Conservation (phyloP, 2,888 invertebrate species). For the Geotrupes spiniger region DNA sequence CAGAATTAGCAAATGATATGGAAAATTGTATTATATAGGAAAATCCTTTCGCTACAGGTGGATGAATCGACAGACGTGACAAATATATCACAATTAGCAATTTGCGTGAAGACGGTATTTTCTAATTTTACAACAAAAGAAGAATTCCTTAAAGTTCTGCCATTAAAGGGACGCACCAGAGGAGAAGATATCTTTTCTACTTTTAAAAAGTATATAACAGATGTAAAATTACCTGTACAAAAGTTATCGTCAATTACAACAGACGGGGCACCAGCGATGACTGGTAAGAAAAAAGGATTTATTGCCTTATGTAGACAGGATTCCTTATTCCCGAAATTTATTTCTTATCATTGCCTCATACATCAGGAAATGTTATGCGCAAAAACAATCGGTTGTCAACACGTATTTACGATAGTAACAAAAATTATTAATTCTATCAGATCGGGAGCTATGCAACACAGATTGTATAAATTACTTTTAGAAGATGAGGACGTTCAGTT, state of each 20-base stretch:
- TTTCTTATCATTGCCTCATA: slow-evolving; percentile 24
- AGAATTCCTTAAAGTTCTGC: slow-evolving; percentile 25
- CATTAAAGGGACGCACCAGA: slow-evolving; percentile 22
- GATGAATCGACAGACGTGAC: slow-evolving; percentile 25
- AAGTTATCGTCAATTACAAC: slow-evolving; percentile 29
- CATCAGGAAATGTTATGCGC: slow-evolving; percentile 25
- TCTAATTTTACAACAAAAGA: slow-evolving; percentile 25
- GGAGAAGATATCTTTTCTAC: slow-evolving; percentile 26
- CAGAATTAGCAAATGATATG: slow-evolving; percentile 21
- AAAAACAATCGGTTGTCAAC: slow-evolving; percentile 14
- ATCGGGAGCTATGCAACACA: slow-evolving; percentile 22
- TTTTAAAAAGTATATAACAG: slow-evolving; percentile 21
- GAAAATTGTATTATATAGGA: slow-evolving; percentile 26
- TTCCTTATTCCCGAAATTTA: slow-evolving; percentile 24
- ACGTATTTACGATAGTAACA: slow-evolving; percentile 7
- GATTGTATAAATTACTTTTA: slow-evolving; percentile 6
- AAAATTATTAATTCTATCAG: slow-evolving; percentile 24
- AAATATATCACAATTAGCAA: slow-evolving; percentile 23
- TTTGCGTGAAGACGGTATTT: slow-evolving; percentile 26
- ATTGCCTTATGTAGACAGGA: slow-evolving; percentile 22
- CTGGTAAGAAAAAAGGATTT: slow-evolving; percentile 26
- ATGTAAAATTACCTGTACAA: slow-evolving; percentile 20
- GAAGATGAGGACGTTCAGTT: slow-evolving; percentile 26
- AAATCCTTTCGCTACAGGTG: slow-evolving; percentile 26
- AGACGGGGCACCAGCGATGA: slow-evolving; percentile 27